Evolutionary conservation across 2,888 invertebrate genomes (phyloP).

Genomic region (Trichogramma dendrolimi): DNA sequence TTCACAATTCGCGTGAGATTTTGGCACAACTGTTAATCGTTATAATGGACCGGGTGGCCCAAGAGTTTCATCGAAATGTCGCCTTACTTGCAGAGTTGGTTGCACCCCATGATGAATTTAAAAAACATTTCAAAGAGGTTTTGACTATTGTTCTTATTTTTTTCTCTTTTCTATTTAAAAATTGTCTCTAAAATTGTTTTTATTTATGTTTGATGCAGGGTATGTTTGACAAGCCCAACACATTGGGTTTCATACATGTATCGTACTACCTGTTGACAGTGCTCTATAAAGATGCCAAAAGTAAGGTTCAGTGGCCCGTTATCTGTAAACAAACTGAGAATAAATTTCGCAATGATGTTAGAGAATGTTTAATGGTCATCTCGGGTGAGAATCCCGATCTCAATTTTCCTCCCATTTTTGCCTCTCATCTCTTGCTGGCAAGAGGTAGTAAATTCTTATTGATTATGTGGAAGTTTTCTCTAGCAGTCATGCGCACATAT

Average conservation of each 20-base stretch:
- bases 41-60: slow-evolving; percentile 30
- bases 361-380: slow-evolving; percentile 39
- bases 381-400: slow-evolving; percentile 43
- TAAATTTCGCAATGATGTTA: slow-evolving; percentile 43
- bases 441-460: slow-evolving; percentile 43
- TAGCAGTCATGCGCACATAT: slow-evolving; percentile 39
- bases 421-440: slow-evolving; percentile 44
- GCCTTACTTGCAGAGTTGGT: slow-evolving; percentile 40
- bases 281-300: slow-evolving; percentile 41
- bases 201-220: slow-evolving; percentile 34
- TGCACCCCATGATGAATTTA: slow-evolving; percentile 41
- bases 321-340: slow-evolving; percentile 44
- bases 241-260: slow-evolving; percentile 43
- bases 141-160: background rate
- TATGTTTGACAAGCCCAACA: slow-evolving; percentile 49
- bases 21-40: too few species aligned
- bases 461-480: slow-evolving; percentile 47
- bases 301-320: slow-evolving; percentile 44
- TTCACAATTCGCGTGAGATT: too few species aligned
- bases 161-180: background rate
- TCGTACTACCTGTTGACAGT: slow-evolving; percentile 44
- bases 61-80: slow-evolving; percentile 43
- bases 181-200: slow-evolving; percentile 10
- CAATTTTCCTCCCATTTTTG: slow-evolving; percentile 42
- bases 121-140: slow-evolving; percentile 41